Evolutionary conservation across 2,888 invertebrate species (phyloP), one percentile per base, ranked within the genome.

Genomic region (Priocnemis perturbator): DNA sequence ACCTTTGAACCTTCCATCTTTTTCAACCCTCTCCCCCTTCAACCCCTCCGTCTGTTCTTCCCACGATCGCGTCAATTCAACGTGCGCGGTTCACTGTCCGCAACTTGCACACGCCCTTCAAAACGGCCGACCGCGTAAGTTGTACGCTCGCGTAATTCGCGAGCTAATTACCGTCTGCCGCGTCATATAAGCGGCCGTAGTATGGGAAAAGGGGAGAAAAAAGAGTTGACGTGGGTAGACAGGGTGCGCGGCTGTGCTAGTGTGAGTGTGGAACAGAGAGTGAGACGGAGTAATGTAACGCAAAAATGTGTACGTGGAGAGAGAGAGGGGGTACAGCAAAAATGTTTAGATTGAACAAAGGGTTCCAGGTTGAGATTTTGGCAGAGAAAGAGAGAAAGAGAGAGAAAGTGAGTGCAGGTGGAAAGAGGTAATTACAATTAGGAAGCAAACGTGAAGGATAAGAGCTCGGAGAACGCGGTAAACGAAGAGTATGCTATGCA

Each of bases 131-230:
- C 59, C 59, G 30, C 48, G 66, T 56, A 72, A 72, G 59, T 72
- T 72, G 50, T 48, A 55, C 61, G 50, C 53, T 65, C 69, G 37
- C 60, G 67, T 67, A 67, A 73, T 70, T 67, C 67, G 67, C 64
- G 70, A 73, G 73, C 67, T 73, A 73, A 73, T 73, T 73, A 70
- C 70, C 67, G 55, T 17, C 60, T 59, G 59, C 55, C 66, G 67
- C 60, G 60, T 69, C 62, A 56, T 66, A 15, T 44, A 45, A 53
- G 20, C 66, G 48, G n/a, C n/a, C n/a, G n/a, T n/a, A n/a, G n/a
- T n/a, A n/a, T n/a, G n/a, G n/a, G n/a, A n/a, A n/a, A n/a, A n/a
- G n/a, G n/a, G 53, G 65, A 17, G 53, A 45, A 19, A 62, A 64
- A 30, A 58, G 5, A n/a, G 47, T 44, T 44, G 58, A 26, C n/a